phyloP scores from a whole-genome alignment of 2,113 vertebrate genomes.

The human region GRCh38 chr22:34293501-34294000 shows the following conservation, averaged over 20 bases:
- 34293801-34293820: neutral
- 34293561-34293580: neutral
- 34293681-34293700: neutral
- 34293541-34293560: neutral
- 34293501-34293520: neutral
- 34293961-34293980: neutral
- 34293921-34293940: neutral
- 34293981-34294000: neutral
- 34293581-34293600: neutral
- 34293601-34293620: neutral
- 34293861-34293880: neutral
- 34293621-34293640: neutral
- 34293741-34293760: neutral
- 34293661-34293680: neutral
- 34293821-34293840: neutral
- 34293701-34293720: neutral
- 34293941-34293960: neutral
- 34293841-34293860: neutral
- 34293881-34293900: neutral
- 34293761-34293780: neutral
- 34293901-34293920: neutral
- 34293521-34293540: neutral
- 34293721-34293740: neutral
- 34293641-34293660: neutral
- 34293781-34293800: neutral